phyloP scores from a whole-genome alignment of 2,113 vertebrate species.

The Dolichallabes microphthalmus region DNA sequence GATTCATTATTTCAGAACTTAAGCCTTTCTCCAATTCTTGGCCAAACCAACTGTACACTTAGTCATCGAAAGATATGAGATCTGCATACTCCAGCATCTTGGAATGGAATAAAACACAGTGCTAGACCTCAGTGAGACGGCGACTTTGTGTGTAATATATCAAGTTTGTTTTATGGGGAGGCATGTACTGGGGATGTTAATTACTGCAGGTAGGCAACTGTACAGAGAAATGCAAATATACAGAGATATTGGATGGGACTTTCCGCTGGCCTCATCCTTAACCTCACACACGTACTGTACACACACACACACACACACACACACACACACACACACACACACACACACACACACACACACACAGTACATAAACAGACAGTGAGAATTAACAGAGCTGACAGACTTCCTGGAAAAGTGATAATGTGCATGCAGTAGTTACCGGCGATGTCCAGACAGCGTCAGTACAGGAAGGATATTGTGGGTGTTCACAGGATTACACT shows the following conservation, averaged over 20 bases:
- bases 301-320: neutral
- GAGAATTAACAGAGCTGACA: conserved; percentile 23
- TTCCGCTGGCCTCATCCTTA: neutral
- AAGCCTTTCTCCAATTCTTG: neutral
- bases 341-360: neutral
- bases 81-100: neutral
- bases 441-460: conserved; percentile 37
- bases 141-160: conserved; percentile 4
- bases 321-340: neutral
- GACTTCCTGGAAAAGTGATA: conserved; percentile 43
- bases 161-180: conserved; percentile 9
- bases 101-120: neutral
- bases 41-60: neutral
- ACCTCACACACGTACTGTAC: neutral
- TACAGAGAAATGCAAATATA: neutral
- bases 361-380: conserved; percentile 31
- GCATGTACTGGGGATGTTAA: neutral
- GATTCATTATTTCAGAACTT: neutral
- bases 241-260: neutral
- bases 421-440: conserved; percentile 20
- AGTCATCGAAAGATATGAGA: conserved; percentile 13
- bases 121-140: conserved; percentile 20
- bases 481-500: conserved; percentile 20
- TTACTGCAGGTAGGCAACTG: neutral
- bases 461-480: conserved; percentile 45